Conservation (phyloP, 1,140 invertebrate species). For the Conus betulinus region DNA sequence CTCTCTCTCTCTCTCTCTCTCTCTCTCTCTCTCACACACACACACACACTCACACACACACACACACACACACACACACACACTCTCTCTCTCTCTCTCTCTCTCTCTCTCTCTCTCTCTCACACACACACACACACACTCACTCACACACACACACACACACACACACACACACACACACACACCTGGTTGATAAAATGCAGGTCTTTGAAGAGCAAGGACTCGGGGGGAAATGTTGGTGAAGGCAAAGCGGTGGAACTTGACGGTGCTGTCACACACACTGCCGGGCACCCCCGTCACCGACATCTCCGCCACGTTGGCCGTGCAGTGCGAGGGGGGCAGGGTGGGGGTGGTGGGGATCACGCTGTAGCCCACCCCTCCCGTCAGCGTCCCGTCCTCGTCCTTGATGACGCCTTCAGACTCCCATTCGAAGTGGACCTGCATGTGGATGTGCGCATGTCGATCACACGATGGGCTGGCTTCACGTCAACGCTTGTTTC, state of each 20-base stretch:
- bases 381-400: conserved; percentile 61
- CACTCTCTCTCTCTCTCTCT: neutral
- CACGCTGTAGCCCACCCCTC: conserved; percentile 42
- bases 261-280: conserved; percentile 53
- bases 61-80: neutral
- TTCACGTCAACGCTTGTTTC: no score
- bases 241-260: conserved; percentile 66
- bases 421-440: conserved; percentile 55
- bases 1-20: no score
- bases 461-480: no score
- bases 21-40: neutral
- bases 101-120: no score
- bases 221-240: conserved; percentile 55
- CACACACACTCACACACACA: neutral
- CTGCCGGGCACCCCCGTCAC: conserved; percentile 40
- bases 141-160: neutral
- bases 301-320: conserved; percentile 30
- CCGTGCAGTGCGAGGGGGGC: conserved; percentile 43
- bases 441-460: no score
- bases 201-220: conserved; percentile 56
- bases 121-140: neutral
- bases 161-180: neutral
- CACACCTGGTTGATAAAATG: conserved; percentile 50
- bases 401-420: conserved; percentile 60
- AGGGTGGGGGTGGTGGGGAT: conserved; percentile 51